phyloP scores from a whole-genome alignment of 1,140 invertebrate genomes.

The Philotrypesis tridentata region DNA sequence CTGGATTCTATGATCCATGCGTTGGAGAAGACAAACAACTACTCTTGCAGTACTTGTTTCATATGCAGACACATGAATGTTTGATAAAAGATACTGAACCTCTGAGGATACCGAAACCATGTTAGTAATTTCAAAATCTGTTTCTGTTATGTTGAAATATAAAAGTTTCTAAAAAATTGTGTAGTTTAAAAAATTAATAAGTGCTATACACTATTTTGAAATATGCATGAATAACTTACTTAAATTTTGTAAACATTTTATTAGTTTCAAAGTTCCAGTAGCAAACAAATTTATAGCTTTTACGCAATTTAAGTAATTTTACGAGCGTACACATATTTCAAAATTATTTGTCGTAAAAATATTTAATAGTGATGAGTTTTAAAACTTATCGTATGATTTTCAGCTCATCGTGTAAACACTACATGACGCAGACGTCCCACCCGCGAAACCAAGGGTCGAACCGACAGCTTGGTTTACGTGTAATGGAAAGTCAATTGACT shows the following conservation, averaged over 20 bases:
- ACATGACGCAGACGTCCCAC: constrained; percentile 65
- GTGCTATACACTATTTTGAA: not conserved
- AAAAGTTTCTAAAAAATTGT: not conserved
- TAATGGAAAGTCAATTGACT: constrained; percentile 20
- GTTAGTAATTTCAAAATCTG: constrained; percentile 68
- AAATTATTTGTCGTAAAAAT: not conserved
- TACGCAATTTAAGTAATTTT: too few species aligned
- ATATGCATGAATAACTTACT: too few species aligned
- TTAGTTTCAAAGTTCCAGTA: too few species aligned
- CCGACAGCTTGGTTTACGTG: constrained; percentile 25
- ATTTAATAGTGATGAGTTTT: not conserved
- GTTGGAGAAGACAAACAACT: constrained; percentile 94
- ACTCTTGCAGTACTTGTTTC: constrained; percentile 90
- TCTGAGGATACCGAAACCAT: constrained; percentile 83
- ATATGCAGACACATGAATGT: constrained; percentile 84
- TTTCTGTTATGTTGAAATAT: not conserved
- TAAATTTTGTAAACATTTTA: too few species aligned
- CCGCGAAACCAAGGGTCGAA: constrained; percentile 45
- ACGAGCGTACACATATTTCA: too few species aligned
- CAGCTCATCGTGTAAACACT: constrained; percentile 73
- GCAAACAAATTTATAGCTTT: not conserved
- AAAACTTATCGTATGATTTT: constrained; percentile 53
- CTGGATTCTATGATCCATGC: constrained; percentile 97
- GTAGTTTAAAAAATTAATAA: not conserved
- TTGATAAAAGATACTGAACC: constrained; percentile 86